phyloP scores from a whole-genome alignment of 1,140 invertebrate genomes.

The Babylonia areolata region DNA sequence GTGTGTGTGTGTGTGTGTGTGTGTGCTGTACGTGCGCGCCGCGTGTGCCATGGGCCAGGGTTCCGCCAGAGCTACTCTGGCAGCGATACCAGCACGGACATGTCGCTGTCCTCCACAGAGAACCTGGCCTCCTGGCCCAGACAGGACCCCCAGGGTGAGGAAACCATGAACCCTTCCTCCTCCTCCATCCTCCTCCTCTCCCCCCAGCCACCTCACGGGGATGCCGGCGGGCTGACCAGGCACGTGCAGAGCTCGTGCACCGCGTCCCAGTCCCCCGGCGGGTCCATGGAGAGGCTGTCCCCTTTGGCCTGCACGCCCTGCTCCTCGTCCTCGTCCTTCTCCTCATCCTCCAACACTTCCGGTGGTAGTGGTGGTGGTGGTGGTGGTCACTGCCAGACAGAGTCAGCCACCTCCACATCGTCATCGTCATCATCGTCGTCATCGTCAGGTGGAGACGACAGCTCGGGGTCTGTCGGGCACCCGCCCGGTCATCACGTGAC shows the following conservation, averaged over 20 bases:
- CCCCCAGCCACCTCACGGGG: constrained; percentile 46
- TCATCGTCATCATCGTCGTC: no score
- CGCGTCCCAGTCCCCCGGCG: neutral
- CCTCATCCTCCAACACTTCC: neutral
- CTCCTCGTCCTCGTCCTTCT: neutral
- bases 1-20: no score
- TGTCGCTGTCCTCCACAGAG: constrained; percentile 89
- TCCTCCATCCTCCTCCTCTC: neutral
- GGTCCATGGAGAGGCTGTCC: neutral
- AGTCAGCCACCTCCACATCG: neutral
- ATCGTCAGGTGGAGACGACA: neutral
- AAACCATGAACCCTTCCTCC: constrained; percentile 73
- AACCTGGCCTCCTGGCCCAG: constrained; percentile 91
- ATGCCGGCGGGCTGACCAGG: neutral
- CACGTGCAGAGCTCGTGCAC: no score
- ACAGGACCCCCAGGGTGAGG: constrained; percentile 94
- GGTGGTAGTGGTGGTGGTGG: no score
- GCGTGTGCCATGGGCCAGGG: no score
- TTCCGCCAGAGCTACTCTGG: constrained; percentile 78
- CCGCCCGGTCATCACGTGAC: no score
- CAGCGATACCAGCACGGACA: constrained; percentile 87
- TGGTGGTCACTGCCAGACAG: neutral
- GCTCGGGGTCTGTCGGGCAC: neutral
- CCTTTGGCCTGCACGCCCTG: neutral
- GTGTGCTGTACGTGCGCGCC: no score